Evolutionary conservation across 1,140 invertebrate species (phyloP), one percentile per base, ranked within the genome.

Genomic region (Macrocentrus cingulum): DNA sequence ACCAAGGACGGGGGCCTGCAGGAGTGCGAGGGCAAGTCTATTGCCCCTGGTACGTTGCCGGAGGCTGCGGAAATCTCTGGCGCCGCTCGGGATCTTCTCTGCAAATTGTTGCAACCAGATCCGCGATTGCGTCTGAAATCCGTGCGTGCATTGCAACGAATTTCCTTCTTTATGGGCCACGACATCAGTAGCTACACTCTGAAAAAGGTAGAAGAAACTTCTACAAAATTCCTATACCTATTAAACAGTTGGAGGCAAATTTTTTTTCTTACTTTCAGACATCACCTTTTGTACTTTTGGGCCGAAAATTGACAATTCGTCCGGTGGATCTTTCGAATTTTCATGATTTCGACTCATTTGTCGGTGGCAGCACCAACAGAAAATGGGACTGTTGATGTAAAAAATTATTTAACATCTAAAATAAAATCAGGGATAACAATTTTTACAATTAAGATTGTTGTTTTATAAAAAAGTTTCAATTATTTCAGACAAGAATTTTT

Each of bases 81-180:
- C 0, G 63, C 72, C 6, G 72, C 75, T 5, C 65, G 61, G 23
- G 79, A 81, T 70, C 66, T 83, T 29, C 52, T 82, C n/a, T 69
- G 66, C 57, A 68, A 79, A 50, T 70, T 83, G 4, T 63, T 83
- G 3, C 70, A 78, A 50, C 68, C 70, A 0, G 76, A 83, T 39
- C 80, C 80, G 2, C 58, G 62, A 42, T 46, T 68, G 18, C 68
- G 82, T 46, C 64, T 83, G 5, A 72, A 70, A 54, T 76, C 75
- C 5, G 59, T 82, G 2, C 60, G 75, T 1, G 65, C 64, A 2
- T 66, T 83, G 22, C 75, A 81, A 60, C 68, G 72, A 48, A 77
- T 80, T 44, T 75, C 80, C n/a, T 83, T 82, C 65, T 83, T 76
- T 63, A 76, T 80, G 70, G 75, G 76, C 16, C 63, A 75, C 45